phyloP scores from a whole-genome alignment of 2,113 vertebrate species.

The Conger conger region DNA sequence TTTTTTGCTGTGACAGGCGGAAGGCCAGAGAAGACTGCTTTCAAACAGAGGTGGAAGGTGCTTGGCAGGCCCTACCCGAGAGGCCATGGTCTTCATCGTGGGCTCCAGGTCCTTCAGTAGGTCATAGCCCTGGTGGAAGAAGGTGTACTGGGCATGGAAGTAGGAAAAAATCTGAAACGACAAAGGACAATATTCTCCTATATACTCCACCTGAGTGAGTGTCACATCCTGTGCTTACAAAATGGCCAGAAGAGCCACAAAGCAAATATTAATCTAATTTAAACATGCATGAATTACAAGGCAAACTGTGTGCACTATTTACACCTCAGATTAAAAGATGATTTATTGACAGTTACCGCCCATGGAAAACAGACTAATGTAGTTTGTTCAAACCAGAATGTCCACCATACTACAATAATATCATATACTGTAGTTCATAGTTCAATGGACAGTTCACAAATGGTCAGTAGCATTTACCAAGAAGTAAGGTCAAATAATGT shows the following conservation, averaged over 20 bases:
- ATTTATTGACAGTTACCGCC: too few species aligned
- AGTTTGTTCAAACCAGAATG: too few species aligned
- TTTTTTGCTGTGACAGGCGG: neutral
- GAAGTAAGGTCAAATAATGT: neutral
- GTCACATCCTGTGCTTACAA: neutral
- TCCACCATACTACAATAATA: too few species aligned
- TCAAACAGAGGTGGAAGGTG: neutral
- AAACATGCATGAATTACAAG: neutral
- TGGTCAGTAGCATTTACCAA: neutral
- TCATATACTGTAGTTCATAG: neutral
- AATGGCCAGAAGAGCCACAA: neutral
- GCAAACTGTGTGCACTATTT: neutral
- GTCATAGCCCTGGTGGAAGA: constrained; percentile 76
- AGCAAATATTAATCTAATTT: neutral
- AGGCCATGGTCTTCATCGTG: constrained; percentile 67
- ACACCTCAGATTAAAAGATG: too few species aligned
- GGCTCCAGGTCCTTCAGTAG: constrained; percentile 70
- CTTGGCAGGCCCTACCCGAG: constrained; percentile 50
- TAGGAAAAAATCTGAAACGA: constrained; percentile 69
- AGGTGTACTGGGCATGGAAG: constrained; percentile 74
- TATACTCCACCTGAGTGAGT: neutral
- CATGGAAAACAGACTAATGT: too few species aligned
- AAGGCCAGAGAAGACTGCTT: neutral
- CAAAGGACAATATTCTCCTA: neutral
- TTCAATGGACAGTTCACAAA: neutral